Evolutionary conservation across 1,140 invertebrate species (phyloP), one percentile per base, ranked within the genome.

Genomic region (Gonioctena quinquepunctata): DNA sequence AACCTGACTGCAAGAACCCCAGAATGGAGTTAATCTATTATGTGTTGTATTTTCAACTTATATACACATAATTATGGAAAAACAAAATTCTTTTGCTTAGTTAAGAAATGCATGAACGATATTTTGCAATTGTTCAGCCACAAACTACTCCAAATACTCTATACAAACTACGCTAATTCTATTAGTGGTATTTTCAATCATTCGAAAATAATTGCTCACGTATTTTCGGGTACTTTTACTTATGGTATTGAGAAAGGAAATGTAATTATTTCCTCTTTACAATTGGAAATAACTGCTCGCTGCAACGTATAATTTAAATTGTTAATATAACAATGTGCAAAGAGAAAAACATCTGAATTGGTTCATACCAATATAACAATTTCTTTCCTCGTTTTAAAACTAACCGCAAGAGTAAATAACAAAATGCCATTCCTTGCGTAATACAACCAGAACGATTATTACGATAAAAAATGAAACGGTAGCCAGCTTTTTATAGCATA

Each of bases 231-330:
- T 62, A 62, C 60, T 62, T 62, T 62, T 62, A 42, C 33, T 62
- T 62, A 42, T 42, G 28, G 18, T 42, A 28, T 62, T 19, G 16
- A 22, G 60, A 26, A 42, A 42, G n/a, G 22, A 62, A 48, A 28
- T 11, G 19, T 62, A 62, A 62, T 42, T 62, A 33, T 62, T 62
- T 62, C 18, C 60, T 62, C 60, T 60, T 60, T 26, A 60, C 57
- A 13, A 27, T 3, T 27, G 60, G 22, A 62, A 62, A 42, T 62
- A 48, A 59, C 56, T 27, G 26, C 52, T 54, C 18, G 26, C 60
- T 19, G 25, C n/a, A 25, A 26, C 25, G 19, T 62, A 62, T 62
- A 62, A 62, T 62, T 62, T 62, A 19, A 62, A 28, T 28, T 62
- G 60, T 62, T 62, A 42, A 27, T 62, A 27, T 62, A 62, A 62